Evolutionary conservation across 2,113 vertebrate genomes (phyloP).

Genomic region (Apodemus sylvaticus): DNA sequence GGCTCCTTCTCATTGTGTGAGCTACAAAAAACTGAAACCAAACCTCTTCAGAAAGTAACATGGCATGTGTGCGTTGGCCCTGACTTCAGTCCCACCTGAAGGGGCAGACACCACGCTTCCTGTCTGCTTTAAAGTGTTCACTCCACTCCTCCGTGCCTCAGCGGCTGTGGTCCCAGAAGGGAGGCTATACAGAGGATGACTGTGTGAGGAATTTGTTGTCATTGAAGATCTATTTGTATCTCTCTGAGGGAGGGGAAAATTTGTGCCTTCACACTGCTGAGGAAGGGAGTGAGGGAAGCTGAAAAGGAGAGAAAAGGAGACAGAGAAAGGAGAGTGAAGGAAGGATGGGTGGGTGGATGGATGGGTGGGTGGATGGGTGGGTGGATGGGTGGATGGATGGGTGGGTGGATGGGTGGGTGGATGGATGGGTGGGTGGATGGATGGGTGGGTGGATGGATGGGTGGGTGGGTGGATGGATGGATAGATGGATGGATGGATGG

Average conservation of each 20-base stretch:
- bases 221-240: neutral
- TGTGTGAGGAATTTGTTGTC: neutral
- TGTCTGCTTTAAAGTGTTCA: neutral
- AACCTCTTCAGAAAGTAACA: neutral
- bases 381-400: too few relatives aligned
- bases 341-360: too few relatives aligned
- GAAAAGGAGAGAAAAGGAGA: neutral
- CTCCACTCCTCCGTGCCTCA: neutral
- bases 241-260: neutral
- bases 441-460: rapidly evolving
- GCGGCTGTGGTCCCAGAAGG: neutral
- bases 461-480: too few relatives aligned
- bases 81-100: neutral
- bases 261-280: neutral
- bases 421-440: too few relatives aligned
- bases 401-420: too few relatives aligned
- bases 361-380: too few relatives aligned
- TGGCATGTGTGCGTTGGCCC: neutral
- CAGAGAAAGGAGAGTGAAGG: neutral
- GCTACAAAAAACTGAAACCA: neutral
- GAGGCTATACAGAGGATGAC: neutral
- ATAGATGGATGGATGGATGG: too few relatives aligned
- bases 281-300: neutral
- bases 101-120: neutral
- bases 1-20: neutral